phyloP scores from a whole-genome alignment of 1,140 invertebrate genomes.

The Neodiprion fabricii region DNA sequence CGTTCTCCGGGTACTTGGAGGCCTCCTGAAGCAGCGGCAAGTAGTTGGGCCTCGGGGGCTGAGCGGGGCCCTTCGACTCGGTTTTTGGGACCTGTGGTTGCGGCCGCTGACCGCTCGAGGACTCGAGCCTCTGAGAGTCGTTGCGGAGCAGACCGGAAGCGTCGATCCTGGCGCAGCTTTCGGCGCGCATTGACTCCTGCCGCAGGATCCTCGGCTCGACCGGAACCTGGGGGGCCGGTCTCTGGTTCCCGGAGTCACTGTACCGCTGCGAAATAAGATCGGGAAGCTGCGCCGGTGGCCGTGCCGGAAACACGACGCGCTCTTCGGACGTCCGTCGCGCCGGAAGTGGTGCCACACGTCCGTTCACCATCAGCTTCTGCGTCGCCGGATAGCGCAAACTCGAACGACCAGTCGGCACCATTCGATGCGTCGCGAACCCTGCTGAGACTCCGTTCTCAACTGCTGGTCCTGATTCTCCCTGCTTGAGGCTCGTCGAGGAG shows the following conservation, averaged over 20 bases:
- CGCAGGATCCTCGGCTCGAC: slow-evolving; percentile 48
- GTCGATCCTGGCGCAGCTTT: slow-evolving; percentile 38
- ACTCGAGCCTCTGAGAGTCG: slow-evolving; percentile 37
- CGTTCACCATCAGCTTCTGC: slow-evolving; percentile 62
- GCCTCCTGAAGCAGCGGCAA: slow-evolving; percentile 30
- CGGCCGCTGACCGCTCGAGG: slow-evolving; percentile 49
- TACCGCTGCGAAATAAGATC: slow-evolving; percentile 51
- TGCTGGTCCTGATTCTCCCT: slow-evolving; percentile 35
- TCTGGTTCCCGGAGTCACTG: slow-evolving; percentile 49
- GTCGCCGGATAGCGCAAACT: slow-evolving; percentile 56
- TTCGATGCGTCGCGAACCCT: slow-evolving; percentile 48
- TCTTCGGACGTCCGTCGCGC: slow-evolving; percentile 48
- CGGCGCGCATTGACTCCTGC: slow-evolving; percentile 51
- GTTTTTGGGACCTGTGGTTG: slow-evolving; percentile 53
- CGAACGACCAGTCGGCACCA: slow-evolving; percentile 50
- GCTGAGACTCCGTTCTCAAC: slow-evolving; percentile 45
- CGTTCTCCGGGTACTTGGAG: slow-evolving; percentile 34
- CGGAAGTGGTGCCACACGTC: slow-evolving; percentile 49
- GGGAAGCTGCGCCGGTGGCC: slow-evolving; percentile 46
- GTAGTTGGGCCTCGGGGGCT: slow-evolving; percentile 37
- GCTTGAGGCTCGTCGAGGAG: slow-evolving; percentile 27
- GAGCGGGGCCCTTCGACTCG: slow-evolving; percentile 1
- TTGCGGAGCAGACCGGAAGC: slow-evolving; percentile 38
- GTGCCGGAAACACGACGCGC: slow-evolving; percentile 24
- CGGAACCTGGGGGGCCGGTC: slow-evolving; percentile 47